Percentiles rank a stretch among this genome's conserved stretches.
phyloP scores from a whole-genome alignment of 2,797 vertebrate species.

The Pogoniulus pusillus region DNA sequence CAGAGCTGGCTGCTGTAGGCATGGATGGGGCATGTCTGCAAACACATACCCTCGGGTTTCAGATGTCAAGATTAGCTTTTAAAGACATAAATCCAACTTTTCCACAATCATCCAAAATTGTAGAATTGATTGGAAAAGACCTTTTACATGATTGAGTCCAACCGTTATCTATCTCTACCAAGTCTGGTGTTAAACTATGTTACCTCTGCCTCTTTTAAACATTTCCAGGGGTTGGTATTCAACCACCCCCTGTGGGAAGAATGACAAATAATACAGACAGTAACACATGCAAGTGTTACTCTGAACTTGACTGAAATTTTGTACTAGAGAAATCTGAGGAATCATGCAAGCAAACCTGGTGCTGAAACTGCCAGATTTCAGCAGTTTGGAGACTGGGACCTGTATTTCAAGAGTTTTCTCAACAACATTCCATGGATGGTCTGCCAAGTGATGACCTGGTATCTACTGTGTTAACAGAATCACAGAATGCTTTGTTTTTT shows the following conservation, averaged over 20 bases:
- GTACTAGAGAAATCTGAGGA: background rate
- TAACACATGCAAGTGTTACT: background rate
- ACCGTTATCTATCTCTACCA: no score
- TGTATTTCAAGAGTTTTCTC: background rate
- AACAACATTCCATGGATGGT: accelerated
- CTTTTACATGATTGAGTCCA: no score
- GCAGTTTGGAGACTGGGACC: background rate
- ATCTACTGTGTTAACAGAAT: background rate
- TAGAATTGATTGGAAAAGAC: no score
- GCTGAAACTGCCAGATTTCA: background rate
- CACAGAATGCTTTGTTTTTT: background rate
- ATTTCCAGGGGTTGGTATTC: no score
- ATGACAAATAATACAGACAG: background rate
- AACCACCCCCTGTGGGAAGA: no score
- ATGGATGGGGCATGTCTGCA: no score
- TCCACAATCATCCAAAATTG: background rate
- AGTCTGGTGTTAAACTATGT: no score
- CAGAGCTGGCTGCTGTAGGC: background rate
- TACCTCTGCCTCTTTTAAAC: no score
- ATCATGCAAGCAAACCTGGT: background rate
- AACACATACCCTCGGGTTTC: background rate
- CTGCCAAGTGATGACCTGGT: background rate
- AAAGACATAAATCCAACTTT: background rate
- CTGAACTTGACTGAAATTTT: background rate
- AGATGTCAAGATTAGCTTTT: background rate